Evolutionary conservation across 2,888 invertebrate species (phyloP), one percentile per base, ranked within the genome.

Genomic region (Drosophila emarginata): DNA sequence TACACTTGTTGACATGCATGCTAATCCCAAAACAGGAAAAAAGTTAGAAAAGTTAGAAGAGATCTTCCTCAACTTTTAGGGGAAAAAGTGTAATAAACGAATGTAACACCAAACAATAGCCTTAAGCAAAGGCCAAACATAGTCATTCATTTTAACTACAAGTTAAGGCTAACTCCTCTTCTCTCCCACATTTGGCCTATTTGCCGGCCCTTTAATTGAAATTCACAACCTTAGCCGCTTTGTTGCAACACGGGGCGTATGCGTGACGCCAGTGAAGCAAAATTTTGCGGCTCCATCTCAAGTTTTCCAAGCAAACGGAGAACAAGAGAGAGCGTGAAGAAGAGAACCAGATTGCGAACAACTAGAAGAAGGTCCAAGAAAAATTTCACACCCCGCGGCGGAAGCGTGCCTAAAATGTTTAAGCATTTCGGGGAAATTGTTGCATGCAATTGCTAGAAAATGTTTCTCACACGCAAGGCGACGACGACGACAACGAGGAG

Each of bases 341-440:
- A 9, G 9, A 32, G 9, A 32, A 32, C 32, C 51, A 52, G 68
- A 40, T 52, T 54, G 61, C 57, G 70, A 62, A 70, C 74, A 77
- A 75, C 68, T 65, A 32, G 36, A 45, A 26, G 36, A 51, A 53
- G 23, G 59, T 57, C 58, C 60, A 63, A 62, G 63, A 65, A 70
- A 61, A 73, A 74, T 67, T 72, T 61, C 61, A 66, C 63, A 53
- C 75, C 66, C 72, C 36, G 21, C 37, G 61, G 70, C 76, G 85
- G 78, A 85, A 87, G 85, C 82, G 87, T 85, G 87, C 80, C 78
- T 82, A 75, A 87, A 85, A 85, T 87, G 85, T 72, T 78, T 85
- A 81, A 82, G 84, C 79, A 80, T 72, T 78, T 70, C 60, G 64
- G 65, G 15, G 18, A 76, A 76, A 80, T 86, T 83, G 80, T 86